These are phyloP conservation scores for Drosophila mulleri DNA, from an alignment of 2,888 invertebrate species.

Conservation along the genomic window DNA sequence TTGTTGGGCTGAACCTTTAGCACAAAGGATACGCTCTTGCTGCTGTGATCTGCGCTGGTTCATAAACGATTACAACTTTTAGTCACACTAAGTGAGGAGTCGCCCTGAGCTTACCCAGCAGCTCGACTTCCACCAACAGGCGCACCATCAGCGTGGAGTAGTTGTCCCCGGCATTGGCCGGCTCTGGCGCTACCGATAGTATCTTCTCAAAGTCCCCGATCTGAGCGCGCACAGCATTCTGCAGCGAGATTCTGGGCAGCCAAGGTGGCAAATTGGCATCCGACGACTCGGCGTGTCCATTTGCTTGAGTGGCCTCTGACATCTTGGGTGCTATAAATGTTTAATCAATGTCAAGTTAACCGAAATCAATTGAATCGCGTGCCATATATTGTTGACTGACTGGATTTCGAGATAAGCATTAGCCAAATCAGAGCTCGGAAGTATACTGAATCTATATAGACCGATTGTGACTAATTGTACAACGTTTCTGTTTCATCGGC, in stretches of 20 bases:
- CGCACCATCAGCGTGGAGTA: slow-evolving; percentile 79
- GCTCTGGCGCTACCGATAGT: slow-evolving; percentile 46
- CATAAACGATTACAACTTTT: not conserved
- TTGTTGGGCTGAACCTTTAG: slow-evolving; percentile 73
- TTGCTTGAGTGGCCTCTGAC: slow-evolving; percentile 51
- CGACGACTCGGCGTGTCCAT: slow-evolving; percentile 43
- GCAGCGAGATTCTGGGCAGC: slow-evolving; percentile 69
- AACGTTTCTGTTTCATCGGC: slow-evolving; percentile 6
- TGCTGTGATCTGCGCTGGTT: slow-evolving; percentile 58
- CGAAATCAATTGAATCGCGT: slow-evolving; percentile 16
- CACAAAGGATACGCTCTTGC: slow-evolving; percentile 69
- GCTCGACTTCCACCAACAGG: slow-evolving; percentile 70
- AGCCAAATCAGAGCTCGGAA: not conserved
- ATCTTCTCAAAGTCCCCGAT: slow-evolving; percentile 73
- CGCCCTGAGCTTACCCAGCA: slow-evolving; percentile 64
- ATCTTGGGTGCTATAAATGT: slow-evolving; percentile 46
- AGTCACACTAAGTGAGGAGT: not conserved
- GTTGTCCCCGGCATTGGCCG: slow-evolving; percentile 69
- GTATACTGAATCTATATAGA: not conserved
- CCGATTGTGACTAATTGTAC: not conserved
- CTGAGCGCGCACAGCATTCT: slow-evolving; percentile 67
- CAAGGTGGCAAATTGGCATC: slow-evolving; percentile 64
- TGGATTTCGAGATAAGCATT: slow-evolving; percentile 9
- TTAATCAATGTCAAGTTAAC: slow-evolving; percentile 2
- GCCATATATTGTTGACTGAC: slow-evolving; percentile 22